Percentiles rank a stretch among this genome's conserved stretches.
phyloP scores from a whole-genome alignment of 2,113 vertebrate species.

The Oophaga pumilio region DNA sequence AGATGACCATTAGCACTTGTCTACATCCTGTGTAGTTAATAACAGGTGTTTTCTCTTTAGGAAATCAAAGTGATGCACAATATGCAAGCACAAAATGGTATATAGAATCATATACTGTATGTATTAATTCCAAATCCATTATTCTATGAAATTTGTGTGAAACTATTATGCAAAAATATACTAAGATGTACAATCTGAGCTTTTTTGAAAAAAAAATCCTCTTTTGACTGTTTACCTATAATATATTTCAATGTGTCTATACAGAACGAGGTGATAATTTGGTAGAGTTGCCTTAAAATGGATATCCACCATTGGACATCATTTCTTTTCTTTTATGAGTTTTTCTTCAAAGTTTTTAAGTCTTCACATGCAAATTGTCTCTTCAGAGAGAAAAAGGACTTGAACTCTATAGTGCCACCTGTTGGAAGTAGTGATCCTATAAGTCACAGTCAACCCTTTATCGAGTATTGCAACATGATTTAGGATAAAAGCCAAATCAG shows the following conservation, averaged over 20 bases:
- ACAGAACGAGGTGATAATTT: neutral
- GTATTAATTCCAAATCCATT: neutral
- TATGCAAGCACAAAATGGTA: neutral
- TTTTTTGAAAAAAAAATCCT: neutral
- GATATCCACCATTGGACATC: too few relatives aligned
- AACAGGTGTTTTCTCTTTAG: constrained; percentile 29
- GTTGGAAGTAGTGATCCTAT: too few relatives aligned
- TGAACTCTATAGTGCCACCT: too few relatives aligned
- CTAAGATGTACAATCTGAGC: neutral
- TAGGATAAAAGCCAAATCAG: too few relatives aligned
- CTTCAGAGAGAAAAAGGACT: too few relatives aligned
- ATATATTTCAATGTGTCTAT: neutral
- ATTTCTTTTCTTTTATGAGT: too few relatives aligned
- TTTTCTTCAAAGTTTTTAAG: too few relatives aligned
- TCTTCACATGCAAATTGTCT: too few relatives aligned
- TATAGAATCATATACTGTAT: neutral
- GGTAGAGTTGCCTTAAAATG: neutral
- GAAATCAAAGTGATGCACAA: constrained; percentile 60
- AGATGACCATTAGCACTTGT: constrained; percentile 29
- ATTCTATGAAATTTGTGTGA: neutral
- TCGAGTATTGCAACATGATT: too few relatives aligned
- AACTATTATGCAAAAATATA: neutral
- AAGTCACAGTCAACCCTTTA: too few relatives aligned
- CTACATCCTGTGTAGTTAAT: constrained; percentile 16
- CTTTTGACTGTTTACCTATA: neutral